Percentiles rank a stretch among this genome's conserved stretches.
Evolutionary conservation across 2,797 vertebrate genomes (phyloP).

Genomic region (Gymnopithys bicolor): DNA sequence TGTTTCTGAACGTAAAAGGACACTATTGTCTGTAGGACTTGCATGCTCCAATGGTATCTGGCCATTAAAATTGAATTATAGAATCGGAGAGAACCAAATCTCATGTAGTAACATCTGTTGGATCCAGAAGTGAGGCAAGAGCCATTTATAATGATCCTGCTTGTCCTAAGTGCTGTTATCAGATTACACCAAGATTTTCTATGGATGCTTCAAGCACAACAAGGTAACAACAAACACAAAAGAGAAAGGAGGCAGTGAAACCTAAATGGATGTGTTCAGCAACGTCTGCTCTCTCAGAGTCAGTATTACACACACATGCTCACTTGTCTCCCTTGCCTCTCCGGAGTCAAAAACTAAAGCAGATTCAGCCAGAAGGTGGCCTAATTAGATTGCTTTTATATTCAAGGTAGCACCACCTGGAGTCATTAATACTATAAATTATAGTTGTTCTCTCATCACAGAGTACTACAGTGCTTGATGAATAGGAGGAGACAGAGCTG

Average conservation of each 20-base stretch:
- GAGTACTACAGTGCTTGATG: not conserved
- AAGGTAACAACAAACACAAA: not conserved
- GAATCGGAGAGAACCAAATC: slow-evolving; percentile 20
- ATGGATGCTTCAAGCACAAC: not conserved
- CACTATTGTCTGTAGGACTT: not conserved
- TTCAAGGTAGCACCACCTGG: slow-evolving; percentile 42
- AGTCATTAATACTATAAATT: slow-evolving; percentile 6
- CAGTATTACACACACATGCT: not conserved
- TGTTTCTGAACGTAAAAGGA: slow-evolving; percentile 48
- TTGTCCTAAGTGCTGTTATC: slow-evolving; percentile 9
- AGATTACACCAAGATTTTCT: slow-evolving; percentile 10
- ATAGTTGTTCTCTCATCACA: not conserved
- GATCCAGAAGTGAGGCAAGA: slow-evolving; percentile 6
- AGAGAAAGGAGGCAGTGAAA: not conserved
- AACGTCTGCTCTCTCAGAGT: not conserved
- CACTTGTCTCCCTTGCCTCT: not conserved
- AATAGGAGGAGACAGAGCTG: not conserved
- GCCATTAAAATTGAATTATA: slow-evolving; percentile 60
- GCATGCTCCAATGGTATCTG: slow-evolving; percentile 3
- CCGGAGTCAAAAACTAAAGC: slow-evolving; percentile 23
- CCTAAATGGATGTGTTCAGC: not conserved
- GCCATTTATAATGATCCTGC: slow-evolving; percentile 1
- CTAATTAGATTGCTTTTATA: slow-evolving; percentile 71
- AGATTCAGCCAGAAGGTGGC: slow-evolving; percentile 69
- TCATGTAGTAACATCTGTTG: slow-evolving; percentile 15